Base-by-base conservation (phyloP, 2,888 invertebrate species). In the Cantharis rustica region DNA sequence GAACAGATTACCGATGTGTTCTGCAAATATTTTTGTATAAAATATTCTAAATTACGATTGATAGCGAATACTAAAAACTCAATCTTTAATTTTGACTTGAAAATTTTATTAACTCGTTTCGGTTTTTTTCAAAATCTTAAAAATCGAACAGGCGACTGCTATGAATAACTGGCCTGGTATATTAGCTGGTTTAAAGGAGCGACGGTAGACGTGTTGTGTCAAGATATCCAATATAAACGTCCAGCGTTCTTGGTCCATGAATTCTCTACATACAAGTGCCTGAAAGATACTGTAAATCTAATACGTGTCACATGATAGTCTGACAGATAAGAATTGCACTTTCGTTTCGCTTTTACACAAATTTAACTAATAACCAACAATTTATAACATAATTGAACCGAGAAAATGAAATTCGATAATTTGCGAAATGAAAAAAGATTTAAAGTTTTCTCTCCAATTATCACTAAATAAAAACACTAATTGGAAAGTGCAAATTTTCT, bases 141-240 rank as follows among this genome's bases (percentile, higher is more conserved):
- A 63, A 63, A 16, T 63, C 63, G 63, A 16, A 31, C 13, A 13
- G 5, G 2, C 47, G 47, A n/a, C n/a, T n/a, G n/a, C 7, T 47
- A 47, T 47, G 47, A 47, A 47, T 47, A 72, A 69, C 47, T 76
- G 72, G 70, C 72, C 75, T 68, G 72, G 75, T 73, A 71, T 75
- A 75, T 75, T 75, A 75, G 73, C 73, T 73, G 73, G 69, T 71
- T 74, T 74, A 71, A 72, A 75, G 73, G 71, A 71, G 71, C 73
- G 76, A 69, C 75, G 74, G 73, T 72, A 76, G 73, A 74, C 73
- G 73, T 78, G 76, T 74, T 69, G 73, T 76, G 76, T 76, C 73
- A 68, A 79, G 79, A 80, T 81, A 74, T 77, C 74, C 77, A 77
- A 77, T 77, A 75, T 75, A 77, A 77, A 77, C 74, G 77, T 77